Evolutionary conservation across 2,113 vertebrate genomes (phyloP).

Genomic region (Cottus gobio): DNA sequence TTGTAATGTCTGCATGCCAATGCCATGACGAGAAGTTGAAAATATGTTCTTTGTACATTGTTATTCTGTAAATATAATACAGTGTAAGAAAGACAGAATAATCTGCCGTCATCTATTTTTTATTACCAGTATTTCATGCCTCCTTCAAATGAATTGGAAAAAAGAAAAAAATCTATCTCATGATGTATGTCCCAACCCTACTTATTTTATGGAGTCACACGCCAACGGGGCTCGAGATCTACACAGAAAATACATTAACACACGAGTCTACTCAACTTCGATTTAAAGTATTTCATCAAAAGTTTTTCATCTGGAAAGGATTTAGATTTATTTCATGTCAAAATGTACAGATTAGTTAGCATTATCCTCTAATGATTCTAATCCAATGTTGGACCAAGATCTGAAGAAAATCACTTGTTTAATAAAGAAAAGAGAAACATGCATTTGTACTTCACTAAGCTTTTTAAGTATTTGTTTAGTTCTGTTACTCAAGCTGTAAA

Average conservation of each 20-base stretch:
- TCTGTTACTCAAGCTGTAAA: not conserved
- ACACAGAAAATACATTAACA: not conserved
- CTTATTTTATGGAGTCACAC: constrained; percentile 5
- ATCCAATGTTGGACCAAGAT: not conserved
- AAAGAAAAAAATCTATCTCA: not conserved
- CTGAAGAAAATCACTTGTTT: not conserved
- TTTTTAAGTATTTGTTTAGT: not conserved
- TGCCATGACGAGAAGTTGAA: not conserved
- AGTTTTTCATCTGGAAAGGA: not conserved
- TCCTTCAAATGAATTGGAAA: not conserved
- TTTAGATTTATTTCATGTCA: not conserved
- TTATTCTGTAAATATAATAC: not conserved
- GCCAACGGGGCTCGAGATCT: not conserved
- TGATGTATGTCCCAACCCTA: not conserved
- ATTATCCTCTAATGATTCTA: not conserved
- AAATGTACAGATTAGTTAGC: constrained; percentile 2
- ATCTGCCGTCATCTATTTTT: too few species aligned
- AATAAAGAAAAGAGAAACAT: not conserved
- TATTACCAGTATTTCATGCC: not conserved
- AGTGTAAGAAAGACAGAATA: not conserved
- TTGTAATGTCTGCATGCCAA: not conserved
- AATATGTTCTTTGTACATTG: not conserved
- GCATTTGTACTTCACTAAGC: not conserved
- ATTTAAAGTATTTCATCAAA: not conserved
- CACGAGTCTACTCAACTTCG: not conserved